These are phyloP conservation scores for Scarus forsteni DNA, from an alignment of 2,797 vertebrate genomes.

Conservation along the genomic window DNA sequence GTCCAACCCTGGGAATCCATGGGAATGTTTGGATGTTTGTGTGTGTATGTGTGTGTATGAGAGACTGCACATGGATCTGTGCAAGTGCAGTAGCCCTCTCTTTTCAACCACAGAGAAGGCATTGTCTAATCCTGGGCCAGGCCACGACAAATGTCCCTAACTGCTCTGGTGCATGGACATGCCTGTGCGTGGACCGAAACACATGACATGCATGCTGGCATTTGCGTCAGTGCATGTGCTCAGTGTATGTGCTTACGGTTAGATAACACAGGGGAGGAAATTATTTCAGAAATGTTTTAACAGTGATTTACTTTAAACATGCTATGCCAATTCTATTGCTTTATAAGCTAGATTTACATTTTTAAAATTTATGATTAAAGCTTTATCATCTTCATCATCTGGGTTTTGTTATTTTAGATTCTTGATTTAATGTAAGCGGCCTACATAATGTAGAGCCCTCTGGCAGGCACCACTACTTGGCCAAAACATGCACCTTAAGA, in stretches of 20 bases:
- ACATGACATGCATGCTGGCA: constrained; percentile 8
- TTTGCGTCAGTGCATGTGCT: neutral
- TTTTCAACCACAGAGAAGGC: constrained; percentile 73
- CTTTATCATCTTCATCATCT: no score
- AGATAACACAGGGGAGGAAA: neutral
- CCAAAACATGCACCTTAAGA: no score
- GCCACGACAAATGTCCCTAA: constrained; percentile 66
- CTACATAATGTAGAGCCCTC: no score
- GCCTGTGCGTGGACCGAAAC: constrained; percentile 18
- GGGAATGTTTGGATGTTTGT: constrained; percentile 75
- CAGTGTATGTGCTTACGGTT: neutral
- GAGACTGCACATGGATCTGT: constrained; percentile 56
- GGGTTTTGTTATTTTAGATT: no score
- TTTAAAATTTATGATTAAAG: no score
- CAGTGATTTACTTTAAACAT: no score
- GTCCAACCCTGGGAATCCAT: constrained; percentile 74
- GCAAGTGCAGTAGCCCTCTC: constrained; percentile 61
- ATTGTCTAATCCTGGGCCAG: constrained; percentile 70
- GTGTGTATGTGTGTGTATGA: constrained; percentile 34
- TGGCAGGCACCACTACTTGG: no score
- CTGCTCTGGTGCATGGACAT: constrained; percentile 39
- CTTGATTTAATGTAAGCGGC: no score
- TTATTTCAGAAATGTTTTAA: no score
- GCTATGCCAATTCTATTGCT: no score
- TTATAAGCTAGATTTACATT: no score